phyloP scores from a whole-genome alignment of 2,113 vertebrate species.

The Sterrhoptilus dennistouni region DNA sequence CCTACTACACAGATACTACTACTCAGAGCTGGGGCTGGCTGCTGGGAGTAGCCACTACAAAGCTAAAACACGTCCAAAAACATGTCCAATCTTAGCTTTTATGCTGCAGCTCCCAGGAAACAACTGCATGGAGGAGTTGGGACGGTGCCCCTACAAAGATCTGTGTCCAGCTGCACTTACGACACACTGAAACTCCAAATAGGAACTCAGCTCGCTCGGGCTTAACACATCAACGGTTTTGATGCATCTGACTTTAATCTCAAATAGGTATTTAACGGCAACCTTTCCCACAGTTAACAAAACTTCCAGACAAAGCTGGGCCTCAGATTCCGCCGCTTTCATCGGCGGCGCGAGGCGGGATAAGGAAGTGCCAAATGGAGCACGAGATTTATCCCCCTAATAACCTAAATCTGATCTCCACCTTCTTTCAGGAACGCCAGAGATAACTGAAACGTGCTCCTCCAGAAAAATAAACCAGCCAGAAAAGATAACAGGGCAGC shows the following conservation, averaged over 20 bases:
- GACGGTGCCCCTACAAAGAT: background rate
- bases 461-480: conserved; percentile 5
- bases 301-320: conserved; percentile 8
- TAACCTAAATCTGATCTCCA: conserved; percentile 22
- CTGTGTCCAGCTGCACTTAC: background rate
- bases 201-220: background rate
- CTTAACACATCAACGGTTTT: background rate
- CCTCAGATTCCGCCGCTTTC: conserved; percentile 31
- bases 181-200: background rate
- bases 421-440: conserved; percentile 1
- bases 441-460: background rate
- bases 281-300: background rate
- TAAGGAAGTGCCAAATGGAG: conserved; percentile 29
- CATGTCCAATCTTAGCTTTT: accelerated
- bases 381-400: conserved; percentile 24
- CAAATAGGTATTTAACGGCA: conserved; percentile 13
- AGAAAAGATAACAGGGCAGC: conserved; percentile 33
- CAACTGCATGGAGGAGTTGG: accelerated
- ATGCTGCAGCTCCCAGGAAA: background rate
- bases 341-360: background rate
- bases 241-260: conserved; percentile 39
- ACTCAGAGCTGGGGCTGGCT: background rate
- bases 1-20: background rate
- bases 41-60: background rate
- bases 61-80: too few relatives aligned